Base-by-base conservation (phyloP, 2,888 invertebrate species). In the Dicranocentrus wangi region DNA sequence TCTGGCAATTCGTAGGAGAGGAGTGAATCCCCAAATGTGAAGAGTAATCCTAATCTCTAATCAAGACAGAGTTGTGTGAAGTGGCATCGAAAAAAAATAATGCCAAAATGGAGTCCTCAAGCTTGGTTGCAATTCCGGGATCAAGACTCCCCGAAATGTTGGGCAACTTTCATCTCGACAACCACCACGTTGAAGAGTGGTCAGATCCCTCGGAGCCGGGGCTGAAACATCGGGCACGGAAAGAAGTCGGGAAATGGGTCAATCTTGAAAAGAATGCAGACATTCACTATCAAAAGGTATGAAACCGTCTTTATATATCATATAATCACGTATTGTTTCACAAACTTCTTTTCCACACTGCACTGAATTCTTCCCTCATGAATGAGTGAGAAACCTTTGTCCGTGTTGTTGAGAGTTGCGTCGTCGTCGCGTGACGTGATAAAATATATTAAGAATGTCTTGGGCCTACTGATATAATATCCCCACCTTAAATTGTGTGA, bases 151-250 rank as follows among this genome's bases (percentile, higher is more conserved):
- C 87, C 17, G 84, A 85, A 82, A 84, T 85, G 82, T 63, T 87
- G 13, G 87, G 87, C 10, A 84, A 82, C 65, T 87, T 87, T 68
- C 85, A 84, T 43, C 55, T 87, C 65, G 87, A 87, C 55, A 86
- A 86, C 25, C 87, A 87, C 58, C 86, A 86, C 43, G 85, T 87
- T 15, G 86, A 86, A 55, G 87, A 87, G 60, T 87, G 87, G 87
- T 86, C 87, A 3, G 86, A 87, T 53, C 80, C 83, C 8, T 63
- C 84, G 10, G 78, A 70, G n/a, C 84, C 86, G 5, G 85, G 85
- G 27, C 55, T 80, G 13, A 82, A 85, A 27, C 87, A 87, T 63
- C 78, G 82, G 17, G 87, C 81, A 7, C 63, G 87, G 21, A 85
- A 87, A 47, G 87, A 87, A 81, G 83, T 85, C 21, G 87, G 87